phyloP scores from a whole-genome alignment of 2,797 vertebrate genomes.

The Siniperca scherzeri region DNA sequence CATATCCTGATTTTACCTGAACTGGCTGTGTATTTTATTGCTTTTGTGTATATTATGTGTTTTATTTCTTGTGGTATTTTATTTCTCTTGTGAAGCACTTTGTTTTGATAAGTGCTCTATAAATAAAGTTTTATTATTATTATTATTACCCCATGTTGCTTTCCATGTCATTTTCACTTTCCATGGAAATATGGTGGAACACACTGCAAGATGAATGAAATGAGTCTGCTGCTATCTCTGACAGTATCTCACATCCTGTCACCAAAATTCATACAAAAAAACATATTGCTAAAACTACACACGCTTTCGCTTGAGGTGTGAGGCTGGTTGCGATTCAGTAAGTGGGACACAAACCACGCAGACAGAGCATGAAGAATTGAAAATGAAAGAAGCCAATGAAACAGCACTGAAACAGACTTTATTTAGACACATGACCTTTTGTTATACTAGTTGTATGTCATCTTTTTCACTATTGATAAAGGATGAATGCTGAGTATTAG shows the following conservation, averaged over 20 bases:
- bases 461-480: background rate
- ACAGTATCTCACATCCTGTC: constrained; percentile 12
- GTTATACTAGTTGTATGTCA: background rate
- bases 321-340: background rate
- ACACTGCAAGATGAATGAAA: too few species aligned
- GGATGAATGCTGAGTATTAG: background rate
- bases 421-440: too few species aligned
- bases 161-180: background rate
- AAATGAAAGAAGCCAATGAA: background rate
- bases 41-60: too few species aligned
- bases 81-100: too few species aligned
- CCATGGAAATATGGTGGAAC: background rate
- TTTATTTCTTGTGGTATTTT: too few species aligned
- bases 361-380: background rate
- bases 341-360: background rate
- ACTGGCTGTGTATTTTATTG: too few species aligned
- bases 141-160: background rate
- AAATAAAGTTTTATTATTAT: too few species aligned
- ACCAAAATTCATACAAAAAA: background rate
- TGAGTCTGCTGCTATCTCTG: background rate
- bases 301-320: background rate
- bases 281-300: background rate
- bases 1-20: too few species aligned
- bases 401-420: background rate
- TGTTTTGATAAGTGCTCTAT: too few species aligned